Percentiles rank a stretch among this genome's conserved stretches.
These are phyloP conservation scores for Boleophthalmus pectinirostris DNA, from an alignment of 2,113 vertebrate genomes.

Conservation along the genomic window DNA sequence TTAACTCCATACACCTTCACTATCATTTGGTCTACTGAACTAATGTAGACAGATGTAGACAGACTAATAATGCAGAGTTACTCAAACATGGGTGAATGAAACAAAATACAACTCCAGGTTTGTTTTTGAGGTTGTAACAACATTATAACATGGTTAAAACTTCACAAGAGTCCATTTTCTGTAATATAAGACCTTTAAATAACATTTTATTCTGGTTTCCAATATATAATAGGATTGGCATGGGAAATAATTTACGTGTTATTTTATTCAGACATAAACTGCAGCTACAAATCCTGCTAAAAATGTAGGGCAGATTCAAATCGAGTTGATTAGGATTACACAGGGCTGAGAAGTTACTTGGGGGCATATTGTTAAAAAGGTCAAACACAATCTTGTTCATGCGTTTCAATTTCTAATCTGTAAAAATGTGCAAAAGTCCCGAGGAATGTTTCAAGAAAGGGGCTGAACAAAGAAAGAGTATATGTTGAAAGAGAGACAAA, in stretches of 20 bases:
- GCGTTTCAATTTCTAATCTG: conserved; percentile 7
- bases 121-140: too few species aligned
- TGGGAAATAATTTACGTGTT: conserved; percentile 8
- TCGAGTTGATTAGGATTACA: conserved; percentile 16
- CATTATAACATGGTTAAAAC: too few species aligned
- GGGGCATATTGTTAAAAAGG: conserved; percentile 6
- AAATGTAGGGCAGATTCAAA: conserved; percentile 13
- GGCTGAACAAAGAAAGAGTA: background rate
- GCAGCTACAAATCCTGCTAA: background rate
- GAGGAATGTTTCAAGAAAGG: background rate
- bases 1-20: too few species aligned
- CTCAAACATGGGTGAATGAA: too few species aligned
- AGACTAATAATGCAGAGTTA: too few species aligned
- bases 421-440: background rate
- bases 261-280: conserved; percentile 16
- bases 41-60: too few species aligned
- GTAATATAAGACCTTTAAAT: background rate
- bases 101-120: too few species aligned
- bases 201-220: conserved; percentile 6
- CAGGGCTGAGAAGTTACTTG: background rate
- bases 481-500: background rate
- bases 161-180: too few species aligned
- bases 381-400: background rate
- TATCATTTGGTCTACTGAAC: too few species aligned
- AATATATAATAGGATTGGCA: background rate